phyloP scores from a whole-genome alignment of 2,113 vertebrate species.

The Strix aluco region DNA sequence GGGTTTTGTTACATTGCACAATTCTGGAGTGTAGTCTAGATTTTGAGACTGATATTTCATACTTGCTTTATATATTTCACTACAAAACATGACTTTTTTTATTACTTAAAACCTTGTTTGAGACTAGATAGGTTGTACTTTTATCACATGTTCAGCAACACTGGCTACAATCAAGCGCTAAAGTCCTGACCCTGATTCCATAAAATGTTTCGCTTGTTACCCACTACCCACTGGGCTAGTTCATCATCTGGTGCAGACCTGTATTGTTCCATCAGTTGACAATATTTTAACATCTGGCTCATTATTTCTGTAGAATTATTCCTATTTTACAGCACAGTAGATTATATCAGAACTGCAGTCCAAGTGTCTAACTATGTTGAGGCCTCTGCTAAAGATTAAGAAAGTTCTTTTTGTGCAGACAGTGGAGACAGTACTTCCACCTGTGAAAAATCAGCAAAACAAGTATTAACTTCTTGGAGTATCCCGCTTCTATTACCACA shows the following conservation, averaged over 20 bases:
- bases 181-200: neutral
- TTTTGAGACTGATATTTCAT: neutral
- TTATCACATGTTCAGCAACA: neutral
- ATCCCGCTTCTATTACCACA: neutral
- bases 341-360: neutral
- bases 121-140: neutral
- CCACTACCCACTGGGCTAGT: neutral
- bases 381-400: neutral
- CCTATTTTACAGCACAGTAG: neutral
- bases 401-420: neutral
- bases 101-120: neutral
- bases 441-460: conserved; percentile 14
- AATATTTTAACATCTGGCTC: neutral
- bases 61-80: neutral
- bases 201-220: neutral
- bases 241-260: neutral
- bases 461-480: neutral
- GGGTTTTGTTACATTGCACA: neutral
- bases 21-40: neutral
- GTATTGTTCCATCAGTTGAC: neutral
- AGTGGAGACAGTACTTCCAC: neutral
- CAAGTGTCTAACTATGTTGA: neutral
- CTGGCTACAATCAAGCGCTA: neutral
- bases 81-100: neutral
- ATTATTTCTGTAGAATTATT: neutral